A percentile compares a stretch with the other conserved stretches of the same genome.
Conservation (phyloP, 2,797 vertebrate genomes). For the Malacoctenus gilli region DNA sequence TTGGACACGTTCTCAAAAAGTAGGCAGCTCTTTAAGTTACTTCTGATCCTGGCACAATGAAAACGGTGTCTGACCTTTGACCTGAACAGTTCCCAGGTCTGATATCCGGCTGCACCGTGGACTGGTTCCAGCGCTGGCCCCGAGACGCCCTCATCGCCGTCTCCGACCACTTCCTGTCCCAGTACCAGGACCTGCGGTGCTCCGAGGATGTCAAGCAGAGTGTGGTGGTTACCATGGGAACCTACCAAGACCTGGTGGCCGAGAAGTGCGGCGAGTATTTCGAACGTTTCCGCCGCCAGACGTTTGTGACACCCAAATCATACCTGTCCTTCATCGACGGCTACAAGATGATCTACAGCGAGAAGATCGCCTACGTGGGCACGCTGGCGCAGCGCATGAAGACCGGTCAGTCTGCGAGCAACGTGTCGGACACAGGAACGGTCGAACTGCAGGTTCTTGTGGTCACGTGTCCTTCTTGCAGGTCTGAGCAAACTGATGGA, state of each 20-base stretch:
- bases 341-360: conserved; percentile 84
- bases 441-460: background rate
- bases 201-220: conserved; percentile 81
- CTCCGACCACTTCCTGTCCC: conserved; percentile 84
- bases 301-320: conserved; percentile 87
- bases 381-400: conserved; percentile 83
- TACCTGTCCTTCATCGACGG: conserved; percentile 87
- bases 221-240: conserved; percentile 84
- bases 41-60: too few relatives aligned
- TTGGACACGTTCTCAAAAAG: too few relatives aligned
- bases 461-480: conserved; percentile 34
- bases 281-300: conserved; percentile 84
- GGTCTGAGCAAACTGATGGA: conserved; percentile 87
- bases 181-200: conserved; percentile 81
- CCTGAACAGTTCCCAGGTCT: conserved; percentile 80
- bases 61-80: background rate
- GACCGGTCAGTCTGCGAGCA: conserved; percentile 83
- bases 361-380: conserved; percentile 79
- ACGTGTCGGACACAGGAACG: background rate
- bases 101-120: conserved; percentile 87
- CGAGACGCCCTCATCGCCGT: conserved; percentile 86
- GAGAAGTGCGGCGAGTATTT: conserved; percentile 86
- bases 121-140: conserved; percentile 89
- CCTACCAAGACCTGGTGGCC: conserved; percentile 86
- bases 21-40: too few relatives aligned